These are phyloP conservation scores for Sus scrofa DNA, from an alignment of 2,113 vertebrate genomes.

Conservation along the genomic window DNA sequence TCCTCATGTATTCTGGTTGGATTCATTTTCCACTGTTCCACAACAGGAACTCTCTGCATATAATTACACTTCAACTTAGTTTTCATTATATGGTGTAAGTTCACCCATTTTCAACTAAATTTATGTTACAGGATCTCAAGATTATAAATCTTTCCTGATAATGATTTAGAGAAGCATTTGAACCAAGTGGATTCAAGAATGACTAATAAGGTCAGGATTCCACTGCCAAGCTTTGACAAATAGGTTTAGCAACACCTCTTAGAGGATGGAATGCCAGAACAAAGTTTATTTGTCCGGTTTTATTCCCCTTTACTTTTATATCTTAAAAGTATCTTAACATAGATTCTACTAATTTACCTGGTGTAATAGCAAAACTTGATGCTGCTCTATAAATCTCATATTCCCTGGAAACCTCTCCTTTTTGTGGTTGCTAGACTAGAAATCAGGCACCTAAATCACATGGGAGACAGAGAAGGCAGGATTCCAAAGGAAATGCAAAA, in stretches of 20 bases:
- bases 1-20: no score
- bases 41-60: neutral
- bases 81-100: neutral
- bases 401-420: neutral
- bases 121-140: neutral
- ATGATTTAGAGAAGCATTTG: neutral
- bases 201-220: neutral
- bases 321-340: slow-evolving; percentile 21
- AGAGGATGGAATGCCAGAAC: neutral
- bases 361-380: neutral
- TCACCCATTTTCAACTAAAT: slow-evolving; percentile 14
- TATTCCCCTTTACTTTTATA: neutral
- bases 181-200: neutral
- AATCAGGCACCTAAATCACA: neutral
- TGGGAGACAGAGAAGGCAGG: neutral
- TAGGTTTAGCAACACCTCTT: neutral
- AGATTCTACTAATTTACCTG: neutral
- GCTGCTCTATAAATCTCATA: neutral
- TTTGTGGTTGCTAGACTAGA: neutral
- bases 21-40: no score
- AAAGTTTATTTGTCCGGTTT: neutral
- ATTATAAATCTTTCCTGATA: neutral
- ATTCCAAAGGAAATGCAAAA: neutral
- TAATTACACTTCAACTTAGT: neutral
- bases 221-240: neutral